phyloP scores from a whole-genome alignment of 2,888 invertebrate species.

The Cheilosia pagana region DNA sequence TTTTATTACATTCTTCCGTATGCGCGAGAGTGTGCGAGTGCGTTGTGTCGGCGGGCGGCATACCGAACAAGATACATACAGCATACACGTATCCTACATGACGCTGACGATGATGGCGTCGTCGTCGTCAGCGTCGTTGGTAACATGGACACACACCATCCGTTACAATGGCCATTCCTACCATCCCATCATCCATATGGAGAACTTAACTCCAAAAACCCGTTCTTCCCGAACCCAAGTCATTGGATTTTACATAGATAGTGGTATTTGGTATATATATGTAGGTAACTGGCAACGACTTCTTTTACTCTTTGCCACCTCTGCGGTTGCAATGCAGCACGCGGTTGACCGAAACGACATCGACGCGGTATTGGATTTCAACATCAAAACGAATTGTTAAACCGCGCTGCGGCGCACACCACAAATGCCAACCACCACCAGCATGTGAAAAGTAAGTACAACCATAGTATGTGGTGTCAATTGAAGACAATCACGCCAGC shows the following conservation, averaged over 20 bases:
- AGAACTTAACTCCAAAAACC: constrained; percentile 57
- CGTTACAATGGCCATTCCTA: constrained; percentile 53
- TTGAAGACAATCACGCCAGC: constrained; percentile 51
- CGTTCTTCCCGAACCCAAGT: constrained; percentile 46
- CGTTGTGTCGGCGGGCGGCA: not conserved
- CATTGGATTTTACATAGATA: constrained; percentile 50
- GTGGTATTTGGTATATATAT: not conserved
- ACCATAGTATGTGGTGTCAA: constrained; percentile 46
- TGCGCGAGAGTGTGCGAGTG: constrained; percentile 5
- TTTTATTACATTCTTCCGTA: constrained; percentile 54
- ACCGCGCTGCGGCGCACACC: constrained; percentile 62
- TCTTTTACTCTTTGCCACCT: constrained; percentile 1
- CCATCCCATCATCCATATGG: constrained; percentile 36
- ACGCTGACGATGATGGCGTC: constrained; percentile 55
- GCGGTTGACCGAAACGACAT: constrained; percentile 65
- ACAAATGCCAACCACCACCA: constrained; percentile 58
- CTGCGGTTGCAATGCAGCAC: constrained; percentile 42
- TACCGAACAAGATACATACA: not conserved
- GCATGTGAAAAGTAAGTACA: constrained; percentile 20
- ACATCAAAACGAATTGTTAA: constrained; percentile 63
- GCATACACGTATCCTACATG: constrained; percentile 40
- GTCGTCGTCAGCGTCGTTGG: constrained; percentile 18
- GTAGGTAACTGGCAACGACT: constrained; percentile 37
- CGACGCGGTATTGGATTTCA: constrained; percentile 57
- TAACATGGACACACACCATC: constrained; percentile 55